A percentile compares a stretch with the other conserved stretches of the same genome.
phyloP scores from a whole-genome alignment of 1,140 invertebrate genomes.

The Macrobrachium rosenbergii region DNA sequence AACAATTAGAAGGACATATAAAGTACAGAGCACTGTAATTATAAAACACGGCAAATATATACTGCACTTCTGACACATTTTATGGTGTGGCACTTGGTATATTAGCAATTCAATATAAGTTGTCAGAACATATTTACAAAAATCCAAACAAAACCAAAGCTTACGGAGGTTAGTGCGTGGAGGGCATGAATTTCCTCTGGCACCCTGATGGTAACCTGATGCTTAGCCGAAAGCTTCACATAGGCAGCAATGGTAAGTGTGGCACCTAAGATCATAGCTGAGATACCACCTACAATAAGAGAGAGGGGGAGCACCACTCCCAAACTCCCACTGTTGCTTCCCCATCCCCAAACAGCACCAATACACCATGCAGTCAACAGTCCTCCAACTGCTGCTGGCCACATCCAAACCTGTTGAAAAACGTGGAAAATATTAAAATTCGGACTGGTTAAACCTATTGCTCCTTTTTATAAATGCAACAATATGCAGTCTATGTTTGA shows the following conservation, averaged over 20 bases:
- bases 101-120: not conserved
- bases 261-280: slow-evolving; percentile 57
- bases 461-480: too few species aligned
- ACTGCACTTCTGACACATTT: too few species aligned
- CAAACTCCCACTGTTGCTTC: slow-evolving; percentile 8
- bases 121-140: not conserved
- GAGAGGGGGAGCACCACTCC: slow-evolving; percentile 58
- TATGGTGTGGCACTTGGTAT: not conserved
- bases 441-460: too few species aligned
- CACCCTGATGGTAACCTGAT: slow-evolving; percentile 48
- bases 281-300: slow-evolving; percentile 43
- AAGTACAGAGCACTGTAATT: too few species aligned
- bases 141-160: not conserved
- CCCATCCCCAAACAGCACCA: slow-evolving; percentile 55
- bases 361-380: slow-evolving; percentile 43
- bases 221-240: slow-evolving; percentile 57
- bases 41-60: too few species aligned
- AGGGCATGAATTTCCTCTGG: slow-evolving; percentile 68
- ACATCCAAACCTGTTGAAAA: slow-evolving; percentile 49
- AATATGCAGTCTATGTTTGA: too few species aligned
- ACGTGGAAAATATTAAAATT: not conserved
- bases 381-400: slow-evolving; percentile 44
- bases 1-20: not conserved
- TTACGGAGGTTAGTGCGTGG: slow-evolving; percentile 55
- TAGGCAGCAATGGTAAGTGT: slow-evolving; percentile 53